Evolutionary conservation across 1,140 invertebrate genomes (phyloP).

Genomic region (Philotrypesis tridentata): DNA sequence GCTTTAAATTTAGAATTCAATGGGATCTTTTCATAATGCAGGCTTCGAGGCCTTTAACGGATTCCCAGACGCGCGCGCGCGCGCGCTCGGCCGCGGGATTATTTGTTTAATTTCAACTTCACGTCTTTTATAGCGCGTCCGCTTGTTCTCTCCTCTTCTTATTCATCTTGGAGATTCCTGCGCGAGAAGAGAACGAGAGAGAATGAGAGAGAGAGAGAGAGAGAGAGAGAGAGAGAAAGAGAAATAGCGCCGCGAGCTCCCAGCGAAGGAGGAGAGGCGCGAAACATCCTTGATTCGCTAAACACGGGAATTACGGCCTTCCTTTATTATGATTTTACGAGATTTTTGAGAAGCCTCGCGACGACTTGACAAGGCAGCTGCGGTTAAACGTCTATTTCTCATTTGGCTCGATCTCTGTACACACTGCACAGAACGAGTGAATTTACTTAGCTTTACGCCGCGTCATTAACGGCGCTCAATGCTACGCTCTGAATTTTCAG

Average conservation of each 20-base stretch:
- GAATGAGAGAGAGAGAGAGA: constrained; percentile 8
- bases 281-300: background rate
- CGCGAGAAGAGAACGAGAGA: constrained; percentile 11
- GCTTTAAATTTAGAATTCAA: constrained; percentile 71
- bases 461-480: constrained; percentile 31
- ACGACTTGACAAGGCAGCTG: too few relatives aligned
- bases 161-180: constrained; percentile 9
- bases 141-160: background rate
- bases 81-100: constrained; percentile 38
- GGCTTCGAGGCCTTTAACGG: constrained; percentile 55
- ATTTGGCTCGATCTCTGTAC: background rate
- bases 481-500: constrained; percentile 37
- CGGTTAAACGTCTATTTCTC: background rate
- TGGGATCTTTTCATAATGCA: constrained; percentile 66
- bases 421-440: too few relatives aligned
- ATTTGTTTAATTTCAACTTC: constrained; percentile 67
- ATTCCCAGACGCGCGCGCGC: constrained; percentile 52
- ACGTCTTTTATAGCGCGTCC: constrained; percentile 30
- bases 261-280: background rate
- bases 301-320: constrained; percentile 15
- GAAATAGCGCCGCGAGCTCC: constrained; percentile 15
- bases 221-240: background rate
- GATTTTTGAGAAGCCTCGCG: background rate
- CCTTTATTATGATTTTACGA: background rate
- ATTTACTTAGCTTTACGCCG: too few relatives aligned